Percentiles rank a stretch among this genome's conserved stretches.
Evolutionary conservation across 2,797 vertebrate genomes (phyloP).

Genomic region (Furcifer pardalis): DNA sequence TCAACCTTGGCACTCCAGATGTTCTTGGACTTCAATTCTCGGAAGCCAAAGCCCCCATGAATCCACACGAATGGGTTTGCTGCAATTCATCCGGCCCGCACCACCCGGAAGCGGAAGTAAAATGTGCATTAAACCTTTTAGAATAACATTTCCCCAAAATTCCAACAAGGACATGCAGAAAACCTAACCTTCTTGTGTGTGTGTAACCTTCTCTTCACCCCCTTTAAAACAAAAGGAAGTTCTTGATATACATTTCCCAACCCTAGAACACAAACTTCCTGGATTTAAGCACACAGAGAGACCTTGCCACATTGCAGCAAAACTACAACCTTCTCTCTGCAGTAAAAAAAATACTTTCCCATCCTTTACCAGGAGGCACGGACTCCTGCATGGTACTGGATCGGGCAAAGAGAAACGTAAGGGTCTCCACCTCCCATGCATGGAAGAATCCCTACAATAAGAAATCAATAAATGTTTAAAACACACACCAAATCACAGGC

Average conservation of each 20-base stretch:
- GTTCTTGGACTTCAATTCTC: no score
- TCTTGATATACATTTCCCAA: neutral
- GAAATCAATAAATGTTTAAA: neutral
- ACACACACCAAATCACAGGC: no score
- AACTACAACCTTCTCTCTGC: neutral
- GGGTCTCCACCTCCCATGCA: neutral
- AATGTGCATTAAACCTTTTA: no score
- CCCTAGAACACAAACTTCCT: neutral
- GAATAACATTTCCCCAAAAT: no score
- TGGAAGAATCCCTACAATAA: neutral
- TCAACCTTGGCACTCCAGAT: no score
- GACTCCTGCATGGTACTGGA: no score
- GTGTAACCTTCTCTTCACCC: neutral
- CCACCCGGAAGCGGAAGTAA: no score
- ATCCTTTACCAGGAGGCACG: neutral
- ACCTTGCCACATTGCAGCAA: neutral
- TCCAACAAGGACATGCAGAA: no score
- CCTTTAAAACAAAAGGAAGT: neutral
- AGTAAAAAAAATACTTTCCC: neutral
- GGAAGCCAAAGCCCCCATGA: no score
- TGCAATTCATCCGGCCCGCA: no score
- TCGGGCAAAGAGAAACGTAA: neutral
- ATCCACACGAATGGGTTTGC: no score
- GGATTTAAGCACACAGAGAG: neutral
- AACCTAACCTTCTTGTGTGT: neutral